These are phyloP conservation scores for Tinamus guttatus DNA, from an alignment of 2,113 vertebrate genomes.

Conservation along the genomic window DNA sequence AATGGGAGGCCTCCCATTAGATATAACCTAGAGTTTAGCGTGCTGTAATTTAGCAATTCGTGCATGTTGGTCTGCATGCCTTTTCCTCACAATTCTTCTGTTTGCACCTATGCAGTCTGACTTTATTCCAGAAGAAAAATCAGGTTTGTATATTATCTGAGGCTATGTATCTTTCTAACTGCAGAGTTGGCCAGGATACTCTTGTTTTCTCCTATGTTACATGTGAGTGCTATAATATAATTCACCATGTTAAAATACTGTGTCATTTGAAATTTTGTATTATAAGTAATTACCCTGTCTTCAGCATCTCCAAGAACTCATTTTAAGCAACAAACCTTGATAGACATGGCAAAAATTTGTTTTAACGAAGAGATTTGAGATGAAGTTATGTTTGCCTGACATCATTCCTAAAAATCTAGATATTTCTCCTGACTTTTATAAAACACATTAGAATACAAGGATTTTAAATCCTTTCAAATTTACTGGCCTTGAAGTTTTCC, in stretches of 20 bases:
- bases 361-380: neutral
- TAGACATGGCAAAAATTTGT: neutral
- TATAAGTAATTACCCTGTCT: neutral
- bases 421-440: neutral
- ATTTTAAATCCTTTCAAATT: neutral
- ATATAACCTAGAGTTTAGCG: neutral
- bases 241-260: neutral
- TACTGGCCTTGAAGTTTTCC: neutral
- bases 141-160: neutral
- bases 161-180: neutral
- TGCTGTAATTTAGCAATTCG: neutral
- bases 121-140: conserved; percentile 24
- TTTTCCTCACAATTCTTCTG: conserved; percentile 15
- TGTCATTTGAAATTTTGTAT: neutral
- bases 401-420: neutral
- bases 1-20: neutral
- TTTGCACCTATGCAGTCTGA: neutral
- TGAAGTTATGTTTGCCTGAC: neutral
- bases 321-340: neutral
- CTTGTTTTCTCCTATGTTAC: neutral
- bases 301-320: neutral
- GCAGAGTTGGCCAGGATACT: neutral
- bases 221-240: neutral
- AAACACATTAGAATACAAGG: neutral
- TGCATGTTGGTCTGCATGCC: neutral